Base-by-base conservation (phyloP, 2,888 invertebrate genomes). In the Nephrotoma guestfalica region DNA sequence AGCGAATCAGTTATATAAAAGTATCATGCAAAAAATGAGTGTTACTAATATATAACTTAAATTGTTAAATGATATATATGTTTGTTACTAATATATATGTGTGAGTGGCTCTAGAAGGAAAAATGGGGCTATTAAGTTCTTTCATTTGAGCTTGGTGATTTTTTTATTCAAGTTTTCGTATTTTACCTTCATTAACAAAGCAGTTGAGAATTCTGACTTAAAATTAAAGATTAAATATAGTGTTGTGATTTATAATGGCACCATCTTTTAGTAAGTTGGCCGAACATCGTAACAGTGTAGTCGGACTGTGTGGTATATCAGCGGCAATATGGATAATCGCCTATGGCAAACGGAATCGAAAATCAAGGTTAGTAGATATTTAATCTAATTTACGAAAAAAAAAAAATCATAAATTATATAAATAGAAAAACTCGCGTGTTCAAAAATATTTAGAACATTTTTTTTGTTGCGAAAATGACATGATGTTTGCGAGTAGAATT, bases 201-300 rank as follows among this genome's bases (percentile, higher is more conserved):
- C 30, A 71, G 71, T 71, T 18, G 30, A 71, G 0, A 71, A 30
- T 71, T 71, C 71, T 71, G 71, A 71, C 71, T 30, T 30, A 30
- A 18, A 71, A 71, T 30, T 71, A 71, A 30, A 30, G 30, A 30
- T 2, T 51, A 15, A 15, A 5, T 30, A 30, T 30, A 71, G 71
- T 30, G 71, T 71, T 18, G 30, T 30, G 71, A 30, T 71, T 57
- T 57, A 71, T 71, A 88, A 96, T 96, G 96, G 96, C 96, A 89
- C 96, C 95, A 89, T 93, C 93, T 90, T 93, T 95, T 88, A 96
- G 96, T 91, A 96, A 95, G 93, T 92, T 95, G 89, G 93, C 94
- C 88, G 94, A 94, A 89, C 94, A 94, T 91, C 94, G 89, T 88
- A 85, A 85, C 11, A 90, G 90, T 88, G 94, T 90, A 94, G 92